A percentile compares a stretch with the other conserved stretches of the same genome.
Conservation (phyloP, 2,113 vertebrate species). For the Struthidea cinerea region DNA sequence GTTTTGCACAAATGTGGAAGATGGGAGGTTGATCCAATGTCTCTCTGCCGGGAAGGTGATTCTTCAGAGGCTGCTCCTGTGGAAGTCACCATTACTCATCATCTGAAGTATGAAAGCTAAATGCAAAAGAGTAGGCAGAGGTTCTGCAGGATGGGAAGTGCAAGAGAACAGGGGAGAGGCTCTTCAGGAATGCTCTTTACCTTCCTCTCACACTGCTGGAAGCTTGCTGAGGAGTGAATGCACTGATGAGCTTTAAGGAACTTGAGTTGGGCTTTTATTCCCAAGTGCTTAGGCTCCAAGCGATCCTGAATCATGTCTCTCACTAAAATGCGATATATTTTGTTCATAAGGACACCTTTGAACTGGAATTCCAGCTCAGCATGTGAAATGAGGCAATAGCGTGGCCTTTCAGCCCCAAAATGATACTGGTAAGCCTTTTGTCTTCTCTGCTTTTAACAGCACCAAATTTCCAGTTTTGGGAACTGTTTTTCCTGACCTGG, state of each 20-base stretch:
- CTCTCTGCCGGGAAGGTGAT: not conserved
- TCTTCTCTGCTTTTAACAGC: not conserved
- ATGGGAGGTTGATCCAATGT: not conserved
- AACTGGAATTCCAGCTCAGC: not conserved
- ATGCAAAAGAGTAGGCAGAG: not conserved
- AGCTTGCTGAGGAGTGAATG: not conserved
- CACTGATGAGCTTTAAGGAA: not conserved
- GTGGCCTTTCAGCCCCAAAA: not conserved
- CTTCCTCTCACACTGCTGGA: not conserved
- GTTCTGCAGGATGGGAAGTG: not conserved
- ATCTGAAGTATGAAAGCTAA: not conserved
- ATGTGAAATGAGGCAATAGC: not conserved
- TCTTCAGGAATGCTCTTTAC: not conserved
- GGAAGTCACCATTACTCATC: not conserved
- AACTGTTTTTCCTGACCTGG: not conserved
- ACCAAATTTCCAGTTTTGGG: not conserved
- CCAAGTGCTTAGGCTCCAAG: not conserved
- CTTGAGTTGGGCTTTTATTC: not conserved
- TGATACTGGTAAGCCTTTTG: not conserved
- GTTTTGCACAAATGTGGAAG: not conserved
- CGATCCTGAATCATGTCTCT: fast-evolving
- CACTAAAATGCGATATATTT: not conserved
- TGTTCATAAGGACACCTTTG: not conserved
- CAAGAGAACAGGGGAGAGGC: not conserved
- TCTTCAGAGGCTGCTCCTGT: not conserved